Conservation (phyloP, 2,888 invertebrate species). For the Xestobium rufovillosum region DNA sequence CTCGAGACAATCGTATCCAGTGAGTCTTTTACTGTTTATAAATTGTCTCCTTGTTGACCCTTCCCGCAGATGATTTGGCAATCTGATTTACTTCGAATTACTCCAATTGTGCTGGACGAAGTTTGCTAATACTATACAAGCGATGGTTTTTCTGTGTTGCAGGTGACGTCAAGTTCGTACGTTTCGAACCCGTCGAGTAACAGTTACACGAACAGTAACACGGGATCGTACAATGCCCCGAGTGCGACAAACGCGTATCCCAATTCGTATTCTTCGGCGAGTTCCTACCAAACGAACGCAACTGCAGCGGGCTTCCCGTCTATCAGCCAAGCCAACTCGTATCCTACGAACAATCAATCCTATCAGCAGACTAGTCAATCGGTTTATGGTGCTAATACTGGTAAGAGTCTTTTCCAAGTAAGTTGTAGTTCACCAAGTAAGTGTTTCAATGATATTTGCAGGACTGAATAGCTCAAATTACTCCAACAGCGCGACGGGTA, state of each 20-base stretch:
- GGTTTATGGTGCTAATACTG: conserved; percentile 40
- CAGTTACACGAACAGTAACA: conserved; percentile 38
- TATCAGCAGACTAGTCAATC: conserved; percentile 41
- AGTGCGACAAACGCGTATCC: conserved; percentile 35
- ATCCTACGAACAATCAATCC: conserved; percentile 34
- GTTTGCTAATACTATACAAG: too few species aligned
- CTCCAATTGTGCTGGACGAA: too few species aligned
- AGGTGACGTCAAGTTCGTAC: conserved; percentile 44
- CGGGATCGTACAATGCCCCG: conserved; percentile 34
- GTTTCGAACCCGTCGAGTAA: conserved; percentile 34
- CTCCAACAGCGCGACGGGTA: conserved; percentile 30
- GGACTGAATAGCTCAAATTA: conserved; percentile 39
- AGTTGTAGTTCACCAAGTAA: too few species aligned
- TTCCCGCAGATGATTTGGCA: conserved; percentile 24
- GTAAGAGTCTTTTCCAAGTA: conserved; percentile 28
- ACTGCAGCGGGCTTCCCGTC: conserved; percentile 34
- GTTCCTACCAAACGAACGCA: conserved; percentile 32
- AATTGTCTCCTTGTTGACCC: conserved; percentile 10
- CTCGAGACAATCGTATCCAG: conserved; percentile 11
- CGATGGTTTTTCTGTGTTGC: conserved; percentile 24
- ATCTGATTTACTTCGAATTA: conserved; percentile 20
- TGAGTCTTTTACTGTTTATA: conserved; percentile 26
- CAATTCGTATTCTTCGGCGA: conserved; percentile 39
- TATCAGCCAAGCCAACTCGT: conserved; percentile 37
- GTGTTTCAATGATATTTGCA: too few species aligned